These are phyloP conservation scores for Myxocyprinus asiaticus DNA, from an alignment of 2,113 vertebrate species.

Conservation along the genomic window DNA sequence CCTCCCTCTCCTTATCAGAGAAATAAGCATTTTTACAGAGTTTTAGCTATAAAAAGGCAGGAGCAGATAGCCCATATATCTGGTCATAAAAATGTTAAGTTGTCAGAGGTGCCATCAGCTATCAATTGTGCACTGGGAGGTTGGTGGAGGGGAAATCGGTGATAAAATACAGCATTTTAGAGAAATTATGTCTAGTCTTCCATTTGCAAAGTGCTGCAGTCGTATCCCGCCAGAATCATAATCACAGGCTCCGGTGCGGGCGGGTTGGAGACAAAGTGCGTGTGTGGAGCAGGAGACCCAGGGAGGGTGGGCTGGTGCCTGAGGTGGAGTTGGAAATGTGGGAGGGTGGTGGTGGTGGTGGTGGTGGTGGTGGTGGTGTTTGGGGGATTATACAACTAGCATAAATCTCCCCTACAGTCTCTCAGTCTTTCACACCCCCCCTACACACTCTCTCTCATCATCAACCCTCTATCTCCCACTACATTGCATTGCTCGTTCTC, in stretches of 20 bases:
- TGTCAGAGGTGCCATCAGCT: conserved; percentile 86
- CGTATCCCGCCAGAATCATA: conserved; percentile 88
- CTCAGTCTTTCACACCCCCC: conserved; percentile 61
- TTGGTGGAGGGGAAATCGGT: conserved; percentile 90
- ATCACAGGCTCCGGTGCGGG: conserved; percentile 74
- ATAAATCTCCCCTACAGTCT: conserved; percentile 82
- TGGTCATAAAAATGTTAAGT: conserved; percentile 85
- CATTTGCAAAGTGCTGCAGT: conserved; percentile 94
- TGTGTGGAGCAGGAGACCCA: conserved; percentile 61
- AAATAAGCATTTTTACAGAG: conserved; percentile 88
- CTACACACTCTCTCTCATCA: conserved; percentile 52
- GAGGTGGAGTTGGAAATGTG: conserved; percentile 59
- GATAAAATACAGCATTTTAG: conserved; percentile 93
- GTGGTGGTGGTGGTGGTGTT: no score
- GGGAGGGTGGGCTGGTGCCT: conserved; percentile 63
- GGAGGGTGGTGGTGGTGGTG: conserved; percentile 7
- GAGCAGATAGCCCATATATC: conserved; percentile 86
- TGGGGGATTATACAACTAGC: conserved; percentile 85
- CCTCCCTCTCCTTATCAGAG: conserved; percentile 80
- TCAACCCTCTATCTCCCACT: conserved; percentile 55
- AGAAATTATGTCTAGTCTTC: conserved; percentile 92
- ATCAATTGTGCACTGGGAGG: conserved; percentile 83
- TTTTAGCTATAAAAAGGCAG: conserved; percentile 83
- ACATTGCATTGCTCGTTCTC: conserved; percentile 54
- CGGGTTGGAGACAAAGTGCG: conserved; percentile 76